Evolutionary conservation across 2,888 invertebrate species (phyloP), one percentile per base, ranked within the genome.

Genomic region (Celastrina argiolus): DNA sequence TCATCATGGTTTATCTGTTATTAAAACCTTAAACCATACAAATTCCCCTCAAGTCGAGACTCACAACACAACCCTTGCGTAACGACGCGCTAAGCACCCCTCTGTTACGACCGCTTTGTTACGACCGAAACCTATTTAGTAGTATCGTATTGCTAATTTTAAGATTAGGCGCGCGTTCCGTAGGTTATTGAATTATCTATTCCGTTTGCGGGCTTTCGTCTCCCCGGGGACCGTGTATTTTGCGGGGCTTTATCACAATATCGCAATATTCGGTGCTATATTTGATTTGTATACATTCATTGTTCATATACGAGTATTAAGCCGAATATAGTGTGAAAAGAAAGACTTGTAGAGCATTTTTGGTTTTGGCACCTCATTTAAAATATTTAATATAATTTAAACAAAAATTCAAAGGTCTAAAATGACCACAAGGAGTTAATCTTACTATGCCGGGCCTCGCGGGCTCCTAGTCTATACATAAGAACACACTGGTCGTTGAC

Each of bases 101-200:
- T 86, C 86, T 87, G 86, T 74, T 70, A 73, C 82, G 78, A 79
- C 79, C 78, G 83, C 84, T 85, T 85, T 83, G 83, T 83, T 79
- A 80, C 74, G 78, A 81, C 85, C 86, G 77, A 87, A 87, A 87
- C 87, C 86, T 87, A 87, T 87, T 87, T 87, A 87, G 85, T 86
- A 80, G 88, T 90, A 91, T 91, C 90, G 87, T 89, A 90, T 91
- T 90, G 90, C 91, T 91, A 91, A 91, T 91, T 88, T 87, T 68
- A 76, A 81, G 84, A 88, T 91, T 87, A 89, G 84, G 76, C 78
- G 80, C 80, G 86, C 87, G 89, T 90, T 88, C 87, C 87, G 77
- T 76, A 79, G 83, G 83, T 89, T 86, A 91, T 91, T 90, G 82
- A 91, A 91, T 91, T 88, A 89, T 84, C 82, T 74, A 89, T 88